phyloP scores from a whole-genome alignment of 2,113 vertebrate species.

The Rhea pennata region DNA sequence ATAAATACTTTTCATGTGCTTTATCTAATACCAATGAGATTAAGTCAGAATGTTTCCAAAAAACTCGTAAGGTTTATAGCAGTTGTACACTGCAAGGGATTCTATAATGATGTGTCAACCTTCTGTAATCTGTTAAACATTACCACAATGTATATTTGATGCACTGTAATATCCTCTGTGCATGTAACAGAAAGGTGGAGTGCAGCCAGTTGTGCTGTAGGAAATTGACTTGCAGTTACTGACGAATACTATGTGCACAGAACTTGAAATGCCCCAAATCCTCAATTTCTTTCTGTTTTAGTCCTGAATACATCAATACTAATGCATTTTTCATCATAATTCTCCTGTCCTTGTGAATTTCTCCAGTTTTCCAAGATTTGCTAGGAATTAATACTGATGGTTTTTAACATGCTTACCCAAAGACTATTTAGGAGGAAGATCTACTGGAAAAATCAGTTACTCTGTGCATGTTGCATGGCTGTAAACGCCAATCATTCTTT shows the following conservation, averaged over 20 bases:
- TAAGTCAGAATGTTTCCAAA: neutral
- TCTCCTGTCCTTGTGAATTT: neutral
- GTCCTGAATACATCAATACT: neutral
- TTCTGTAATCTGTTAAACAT: rapidly evolving
- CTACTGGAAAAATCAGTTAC: neutral
- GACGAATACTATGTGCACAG: no score
- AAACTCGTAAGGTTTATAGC: neutral
- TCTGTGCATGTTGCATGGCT: neutral
- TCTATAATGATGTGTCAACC: neutral
- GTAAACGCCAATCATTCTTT: neutral
- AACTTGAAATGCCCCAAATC: neutral
- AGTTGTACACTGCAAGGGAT: neutral
- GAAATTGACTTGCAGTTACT: neutral
- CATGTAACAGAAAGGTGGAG: neutral
- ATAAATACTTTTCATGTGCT: neutral
- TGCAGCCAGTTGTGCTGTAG: neutral
- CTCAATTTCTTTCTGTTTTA: neutral
- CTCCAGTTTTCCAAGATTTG: neutral
- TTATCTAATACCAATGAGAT: neutral
- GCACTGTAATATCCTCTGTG: rapidly evolving
- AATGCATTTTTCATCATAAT: neutral
- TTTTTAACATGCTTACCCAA: neutral
- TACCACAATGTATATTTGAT: rapidly evolving
- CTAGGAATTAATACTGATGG: neutral
- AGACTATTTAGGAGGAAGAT: neutral